phyloP scores from a whole-genome alignment of 1,140 invertebrate genomes.

The Pseudomyrmex cubaensis region DNA sequence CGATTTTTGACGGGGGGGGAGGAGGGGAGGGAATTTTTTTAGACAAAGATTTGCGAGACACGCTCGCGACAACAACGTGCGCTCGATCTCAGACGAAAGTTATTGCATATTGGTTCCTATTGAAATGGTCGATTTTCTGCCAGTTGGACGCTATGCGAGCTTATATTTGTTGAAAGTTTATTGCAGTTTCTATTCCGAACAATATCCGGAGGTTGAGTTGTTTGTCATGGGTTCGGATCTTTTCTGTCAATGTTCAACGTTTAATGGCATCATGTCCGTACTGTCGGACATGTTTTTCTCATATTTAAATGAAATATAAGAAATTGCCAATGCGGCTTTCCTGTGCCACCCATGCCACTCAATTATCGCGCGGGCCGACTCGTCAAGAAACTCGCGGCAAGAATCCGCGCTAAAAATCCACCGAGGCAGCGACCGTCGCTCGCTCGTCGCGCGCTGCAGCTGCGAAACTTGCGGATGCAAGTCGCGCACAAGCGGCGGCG shows the following conservation, averaged over 20 bases:
- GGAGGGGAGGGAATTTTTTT: no score
- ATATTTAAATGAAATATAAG: conserved; percentile 35
- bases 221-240: no score
- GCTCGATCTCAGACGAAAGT: no score
- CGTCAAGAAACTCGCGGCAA: conserved; percentile 26
- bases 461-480: conserved; percentile 51
- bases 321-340: conserved; percentile 18
- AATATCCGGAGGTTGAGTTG: no score
- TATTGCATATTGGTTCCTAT: no score
- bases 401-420: conserved; percentile 48
- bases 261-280: no score
- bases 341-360: conserved; percentile 12
- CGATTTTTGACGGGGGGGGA: no score
- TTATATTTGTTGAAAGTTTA: neutral
- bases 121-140: no score
- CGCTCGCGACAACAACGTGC: no score
- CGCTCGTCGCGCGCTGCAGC: neutral
- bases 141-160: no score
- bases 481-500: conserved; percentile 30
- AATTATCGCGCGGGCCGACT: conserved; percentile 42
- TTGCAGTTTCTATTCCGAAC: neutral
- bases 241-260: no score
- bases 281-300: neutral
- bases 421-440: neutral
- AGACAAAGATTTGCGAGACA: no score